Base-by-base conservation (phyloP, 2,888 invertebrate genomes). In the Tipula helvola region DNA sequence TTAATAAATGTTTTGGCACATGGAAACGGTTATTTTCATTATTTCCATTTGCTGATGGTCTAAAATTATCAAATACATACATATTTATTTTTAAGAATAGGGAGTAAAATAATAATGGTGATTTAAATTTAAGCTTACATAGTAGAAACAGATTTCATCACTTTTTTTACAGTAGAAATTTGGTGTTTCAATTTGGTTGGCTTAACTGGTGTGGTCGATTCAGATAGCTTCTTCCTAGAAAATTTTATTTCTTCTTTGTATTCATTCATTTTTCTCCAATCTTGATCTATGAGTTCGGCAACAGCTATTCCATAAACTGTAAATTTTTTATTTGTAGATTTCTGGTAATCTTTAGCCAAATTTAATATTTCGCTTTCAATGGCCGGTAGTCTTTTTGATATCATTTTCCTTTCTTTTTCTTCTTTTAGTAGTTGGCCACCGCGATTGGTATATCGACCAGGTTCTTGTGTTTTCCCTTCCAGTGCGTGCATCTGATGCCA, bases 351-450 rank as follows among this genome's bases (percentile, higher is more conserved):
- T 0, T 91, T 89, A 3, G 94, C 93, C 86, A 95, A 88, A 0
- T 92, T 92, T 1, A 91, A 91, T 0, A 96, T 92, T 89, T 95
- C 93, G 0, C 93, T 93, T 90, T 96, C 96, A 57, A 96, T 93
- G 91, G 95, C 95, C 0, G 96, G 96, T 86, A 97, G 91, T 91
- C 95, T 92, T 88, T 92, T 95, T 47, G 93, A 93, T 12, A 97
- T 93, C 10, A 93, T 92, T 90, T 96, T 97, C n/a, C 97, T 92
- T 89, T 97, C 96, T 89, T 95, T 96, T 90, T 98, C 98, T 90
- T 98, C 98, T 86, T 94, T 94, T 1, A 98, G 91, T 5, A 98
- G 92, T 88, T 96, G 95, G 0, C 98, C 97, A 0, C 98, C 97
- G 57, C 98, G 93, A 91, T 98, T 97, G 88, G 96, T 95, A 90